Percentiles rank a stretch among this genome's conserved stretches.
These are phyloP conservation scores for Holothuria leucospilota DNA, from an alignment of 53 echinoderm and acorn worm genomes.

Conservation along the genomic window DNA sequence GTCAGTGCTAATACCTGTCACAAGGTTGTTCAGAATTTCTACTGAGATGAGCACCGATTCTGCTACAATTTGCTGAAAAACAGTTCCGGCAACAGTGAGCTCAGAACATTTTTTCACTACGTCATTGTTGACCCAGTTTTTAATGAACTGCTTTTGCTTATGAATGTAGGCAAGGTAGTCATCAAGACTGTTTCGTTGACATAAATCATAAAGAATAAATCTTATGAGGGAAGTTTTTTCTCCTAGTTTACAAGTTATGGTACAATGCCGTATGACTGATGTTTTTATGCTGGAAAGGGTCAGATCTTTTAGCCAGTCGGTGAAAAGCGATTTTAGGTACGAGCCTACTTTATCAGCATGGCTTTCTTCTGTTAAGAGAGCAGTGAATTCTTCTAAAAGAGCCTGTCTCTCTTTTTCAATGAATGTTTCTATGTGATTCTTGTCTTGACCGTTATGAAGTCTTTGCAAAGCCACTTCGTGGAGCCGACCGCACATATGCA, in stretches of 20 bases:
- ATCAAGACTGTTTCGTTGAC: neutral
- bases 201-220: neutral
- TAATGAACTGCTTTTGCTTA: neutral
- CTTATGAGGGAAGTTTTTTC: neutral
- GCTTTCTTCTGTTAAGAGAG: neutral
- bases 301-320: neutral
- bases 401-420: neutral
- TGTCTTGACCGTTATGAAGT: neutral
- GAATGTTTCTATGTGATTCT: neutral
- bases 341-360: too few species aligned
- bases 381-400: neutral
- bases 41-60: too few species aligned
- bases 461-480: neutral
- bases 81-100: too few species aligned
- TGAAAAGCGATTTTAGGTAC: neutral
- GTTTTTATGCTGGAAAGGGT: neutral
- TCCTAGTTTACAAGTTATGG: neutral
- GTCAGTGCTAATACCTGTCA: too few species aligned
- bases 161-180: neutral
- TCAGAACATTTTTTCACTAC: neutral
- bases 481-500: conserved; percentile 7
- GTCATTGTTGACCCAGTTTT: neutral
- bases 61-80: too few species aligned
- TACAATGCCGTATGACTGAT: neutral
- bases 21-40: too few species aligned